Evolutionary conservation across 2,797 vertebrate species (phyloP).

Genomic region (Lutjanus argentimaculatus): DNA sequence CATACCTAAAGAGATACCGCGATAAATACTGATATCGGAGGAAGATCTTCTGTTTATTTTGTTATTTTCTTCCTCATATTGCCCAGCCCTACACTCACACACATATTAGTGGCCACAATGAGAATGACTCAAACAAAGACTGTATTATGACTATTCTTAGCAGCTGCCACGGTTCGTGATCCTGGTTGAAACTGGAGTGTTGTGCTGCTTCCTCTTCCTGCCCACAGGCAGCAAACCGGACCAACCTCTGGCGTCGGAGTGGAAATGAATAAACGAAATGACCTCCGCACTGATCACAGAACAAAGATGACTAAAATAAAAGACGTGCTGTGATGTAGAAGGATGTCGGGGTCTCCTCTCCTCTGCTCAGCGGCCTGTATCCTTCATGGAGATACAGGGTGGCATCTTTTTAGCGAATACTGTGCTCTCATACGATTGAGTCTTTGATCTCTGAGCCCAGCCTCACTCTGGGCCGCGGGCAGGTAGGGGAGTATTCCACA

Average conservation of each 20-base stretch:
- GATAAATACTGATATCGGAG: conserved; percentile 49
- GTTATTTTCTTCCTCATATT: conserved; percentile 21
- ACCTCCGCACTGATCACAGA: conserved; percentile 75
- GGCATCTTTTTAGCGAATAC: conserved; percentile 22
- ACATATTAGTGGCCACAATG: conserved; percentile 48
- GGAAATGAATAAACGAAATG: conserved; percentile 71
- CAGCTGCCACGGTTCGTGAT: conserved; percentile 64
- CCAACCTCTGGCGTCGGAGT: conserved; percentile 65
- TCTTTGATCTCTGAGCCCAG: conserved; percentile 96
- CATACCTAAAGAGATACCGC: conserved; percentile 49
- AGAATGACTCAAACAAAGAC: conserved; percentile 48
- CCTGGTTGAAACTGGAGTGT: conserved; percentile 45
- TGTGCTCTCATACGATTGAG: conserved; percentile 91
- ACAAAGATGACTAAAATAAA: conserved; percentile 71
- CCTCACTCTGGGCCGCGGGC: conserved; percentile 92
- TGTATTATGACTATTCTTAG: conserved; percentile 39
- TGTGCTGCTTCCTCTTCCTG: conserved; percentile 33
- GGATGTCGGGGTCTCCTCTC: conserved; percentile 71
- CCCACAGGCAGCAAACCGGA: conserved; percentile 39
- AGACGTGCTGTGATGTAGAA: conserved; percentile 68
- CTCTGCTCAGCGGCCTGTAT: conserved; percentile 64
- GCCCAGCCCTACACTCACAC: conserved; percentile 48
- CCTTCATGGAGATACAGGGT: conserved; percentile 56
- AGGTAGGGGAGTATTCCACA: conserved; percentile 91
- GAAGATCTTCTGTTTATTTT: conserved; percentile 13